phyloP scores from a whole-genome alignment of 2,888 invertebrate genomes.

The Venustoraphidia nigricollis region DNA sequence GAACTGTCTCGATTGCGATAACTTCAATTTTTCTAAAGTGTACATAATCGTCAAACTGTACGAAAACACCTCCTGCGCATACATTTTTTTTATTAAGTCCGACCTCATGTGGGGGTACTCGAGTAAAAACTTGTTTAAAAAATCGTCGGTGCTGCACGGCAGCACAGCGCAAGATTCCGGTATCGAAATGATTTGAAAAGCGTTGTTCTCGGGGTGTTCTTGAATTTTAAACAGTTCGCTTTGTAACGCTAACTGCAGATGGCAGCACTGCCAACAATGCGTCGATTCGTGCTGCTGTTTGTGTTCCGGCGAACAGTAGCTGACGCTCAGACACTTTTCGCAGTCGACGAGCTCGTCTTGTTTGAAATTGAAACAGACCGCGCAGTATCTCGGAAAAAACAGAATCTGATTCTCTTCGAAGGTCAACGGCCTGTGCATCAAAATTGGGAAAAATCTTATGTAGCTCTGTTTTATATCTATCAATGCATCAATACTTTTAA shows the following conservation, averaged over 20 bases:
- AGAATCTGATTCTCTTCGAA: background rate
- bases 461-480: constrained; percentile 4
- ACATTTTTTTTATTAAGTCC: background rate
- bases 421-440: background rate
- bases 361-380: constrained; percentile 1
- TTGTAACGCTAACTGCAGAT: background rate
- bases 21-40: constrained; percentile 13
- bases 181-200: no score
- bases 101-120: background rate
- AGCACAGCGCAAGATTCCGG: no score
- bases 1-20: constrained; percentile 7
- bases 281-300: constrained; percentile 2
- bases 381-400: background rate
- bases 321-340: constrained; percentile 7
- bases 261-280: background rate
- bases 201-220: no score
- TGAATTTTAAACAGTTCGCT: background rate
- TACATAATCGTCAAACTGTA: constrained; percentile 13
- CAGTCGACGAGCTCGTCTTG: constrained; percentile 11
- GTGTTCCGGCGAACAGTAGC: constrained; percentile 10
- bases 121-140: constrained; percentile 1
- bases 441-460: background rate
- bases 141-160: background rate
- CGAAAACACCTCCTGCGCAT: background rate
- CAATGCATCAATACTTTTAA: background rate